Conservation (phyloP, 2,888 invertebrate genomes). For the Lepidochitona cinerea region DNA sequence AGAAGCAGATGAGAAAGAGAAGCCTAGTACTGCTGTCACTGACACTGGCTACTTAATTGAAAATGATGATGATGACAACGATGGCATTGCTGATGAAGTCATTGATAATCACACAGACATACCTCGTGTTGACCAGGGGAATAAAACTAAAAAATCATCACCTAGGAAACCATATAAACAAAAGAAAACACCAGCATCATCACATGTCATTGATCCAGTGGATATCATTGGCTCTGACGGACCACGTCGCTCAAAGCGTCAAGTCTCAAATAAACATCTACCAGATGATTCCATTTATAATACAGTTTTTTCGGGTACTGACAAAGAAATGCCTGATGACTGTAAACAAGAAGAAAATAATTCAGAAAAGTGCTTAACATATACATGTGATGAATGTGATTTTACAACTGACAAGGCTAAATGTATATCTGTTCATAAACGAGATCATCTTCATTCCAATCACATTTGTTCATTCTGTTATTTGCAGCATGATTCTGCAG, state of each 20-base stretch:
- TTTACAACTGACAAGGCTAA: slow-evolving; percentile 43
- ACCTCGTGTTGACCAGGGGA: too few species aligned
- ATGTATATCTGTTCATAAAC: slow-evolving; percentile 45
- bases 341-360: not conserved
- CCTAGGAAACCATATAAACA: too few species aligned
- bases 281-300: not conserved
- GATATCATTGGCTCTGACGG: too few species aligned
- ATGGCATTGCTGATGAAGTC: not conserved
- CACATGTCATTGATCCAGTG: too few species aligned
- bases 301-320: not conserved
- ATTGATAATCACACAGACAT: not conserved
- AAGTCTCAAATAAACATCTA: not conserved
- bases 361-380: slow-evolving; percentile 20
- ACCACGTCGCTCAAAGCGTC: not conserved
- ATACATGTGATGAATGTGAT: slow-evolving; percentile 49
- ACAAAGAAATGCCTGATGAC: not conserved
- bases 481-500: slow-evolving; percentile 54
- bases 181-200: too few species aligned
- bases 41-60: too few species aligned
- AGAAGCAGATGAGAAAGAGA: too few species aligned
- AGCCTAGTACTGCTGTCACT: too few species aligned
- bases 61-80: not conserved
- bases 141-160: too few species aligned
- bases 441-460: slow-evolving; percentile 50
- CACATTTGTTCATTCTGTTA: slow-evolving; percentile 69